Percentiles rank a stretch among this genome's conserved stretches.
Evolutionary conservation across 2,797 vertebrate species (phyloP).

Genomic region (Choloepus didactylus): DNA sequence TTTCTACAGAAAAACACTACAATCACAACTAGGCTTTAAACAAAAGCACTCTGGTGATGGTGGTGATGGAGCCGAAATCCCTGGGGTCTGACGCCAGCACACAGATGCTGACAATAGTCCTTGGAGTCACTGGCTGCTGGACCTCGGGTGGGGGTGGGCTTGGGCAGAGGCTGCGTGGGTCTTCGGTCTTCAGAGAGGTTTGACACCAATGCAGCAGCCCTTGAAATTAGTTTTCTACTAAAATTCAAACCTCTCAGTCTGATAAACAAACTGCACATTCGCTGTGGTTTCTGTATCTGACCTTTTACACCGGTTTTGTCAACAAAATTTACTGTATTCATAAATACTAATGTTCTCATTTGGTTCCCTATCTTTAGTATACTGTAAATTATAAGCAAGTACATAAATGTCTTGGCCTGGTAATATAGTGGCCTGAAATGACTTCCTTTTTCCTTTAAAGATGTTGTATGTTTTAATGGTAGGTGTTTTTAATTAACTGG

Average conservation of each 20-base stretch:
- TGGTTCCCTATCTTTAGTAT: conserved; percentile 74
- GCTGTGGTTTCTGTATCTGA: conserved; percentile 78
- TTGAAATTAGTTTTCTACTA: conserved; percentile 78
- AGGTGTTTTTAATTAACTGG: conserved; percentile 86
- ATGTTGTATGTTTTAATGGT: conserved; percentile 82
- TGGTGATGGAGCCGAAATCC: not conserved
- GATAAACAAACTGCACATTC: conserved; percentile 77
- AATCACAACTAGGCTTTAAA: not conserved
- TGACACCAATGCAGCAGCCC: conserved; percentile 34
- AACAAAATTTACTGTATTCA: conserved; percentile 75
- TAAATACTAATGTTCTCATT: conserved; percentile 78
- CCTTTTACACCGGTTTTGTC: conserved; percentile 76
- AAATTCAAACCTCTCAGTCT: conserved; percentile 61
- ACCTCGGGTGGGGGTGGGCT: not conserved
- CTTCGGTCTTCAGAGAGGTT: not conserved
- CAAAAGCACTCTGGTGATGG: not conserved
- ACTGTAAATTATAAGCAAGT: conserved; percentile 82
- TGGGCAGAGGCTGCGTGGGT: not conserved
- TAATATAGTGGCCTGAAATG: conserved; percentile 73
- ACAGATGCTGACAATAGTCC: not conserved
- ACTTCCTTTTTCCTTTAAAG: conserved; percentile 81
- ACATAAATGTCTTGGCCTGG: conserved; percentile 72
- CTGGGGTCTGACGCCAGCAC: not conserved
- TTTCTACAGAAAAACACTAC: not conserved
- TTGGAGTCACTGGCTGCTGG: not conserved